Conservation (phyloP, 2,797 vertebrate genomes). For the Megaceryle alcyon region DNA sequence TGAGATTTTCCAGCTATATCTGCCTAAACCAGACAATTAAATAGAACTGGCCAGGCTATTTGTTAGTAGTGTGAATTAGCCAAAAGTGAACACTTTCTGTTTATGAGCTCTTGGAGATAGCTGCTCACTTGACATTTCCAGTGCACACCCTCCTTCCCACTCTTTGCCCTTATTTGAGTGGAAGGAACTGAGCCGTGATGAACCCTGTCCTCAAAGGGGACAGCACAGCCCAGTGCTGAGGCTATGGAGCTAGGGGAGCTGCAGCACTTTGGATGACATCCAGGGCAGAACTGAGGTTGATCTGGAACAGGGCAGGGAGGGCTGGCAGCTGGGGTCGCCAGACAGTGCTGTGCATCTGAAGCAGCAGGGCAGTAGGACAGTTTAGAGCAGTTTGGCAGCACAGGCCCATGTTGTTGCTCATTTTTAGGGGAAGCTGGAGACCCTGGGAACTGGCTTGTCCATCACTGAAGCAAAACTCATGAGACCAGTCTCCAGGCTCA, state of each 20-base stretch:
- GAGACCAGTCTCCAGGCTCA: neutral
- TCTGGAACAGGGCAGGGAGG: neutral
- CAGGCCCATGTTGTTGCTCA: neutral
- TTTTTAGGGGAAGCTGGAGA: neutral
- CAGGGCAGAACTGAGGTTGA: neutral
- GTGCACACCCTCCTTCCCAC: neutral
- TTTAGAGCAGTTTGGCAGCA: neutral
- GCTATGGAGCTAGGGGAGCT: neutral
- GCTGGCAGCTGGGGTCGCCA: neutral
- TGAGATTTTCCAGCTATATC: conserved; percentile 4
- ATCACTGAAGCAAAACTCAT: neutral
- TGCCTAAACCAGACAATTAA: conserved; percentile 14
- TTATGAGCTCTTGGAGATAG: neutral
- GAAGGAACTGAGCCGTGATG: neutral
- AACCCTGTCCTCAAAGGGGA: neutral
- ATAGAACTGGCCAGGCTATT: neutral
- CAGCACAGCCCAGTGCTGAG: neutral
- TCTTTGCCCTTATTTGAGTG: neutral
- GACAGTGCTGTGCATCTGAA: neutral
- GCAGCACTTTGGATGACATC: neutral
- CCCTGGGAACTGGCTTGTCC: neutral
- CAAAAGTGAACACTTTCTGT: neutral
- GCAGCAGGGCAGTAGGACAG: neutral
- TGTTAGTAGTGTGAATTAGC: neutral
- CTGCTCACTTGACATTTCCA: neutral